Conservation (phyloP, 2,888 invertebrate genomes). For the Lysandra coridon region DNA sequence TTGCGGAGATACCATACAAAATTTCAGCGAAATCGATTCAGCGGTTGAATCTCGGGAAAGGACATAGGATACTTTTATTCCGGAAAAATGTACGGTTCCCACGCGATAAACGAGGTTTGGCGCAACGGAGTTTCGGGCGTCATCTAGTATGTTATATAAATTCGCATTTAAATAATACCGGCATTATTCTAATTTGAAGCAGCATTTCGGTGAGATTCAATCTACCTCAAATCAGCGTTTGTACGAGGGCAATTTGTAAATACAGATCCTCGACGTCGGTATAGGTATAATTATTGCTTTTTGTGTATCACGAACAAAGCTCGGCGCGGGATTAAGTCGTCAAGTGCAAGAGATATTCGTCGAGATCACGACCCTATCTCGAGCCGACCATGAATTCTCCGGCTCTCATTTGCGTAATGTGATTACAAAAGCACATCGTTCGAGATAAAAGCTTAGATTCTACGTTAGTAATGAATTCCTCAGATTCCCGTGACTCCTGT, state of each 20-base stretch:
- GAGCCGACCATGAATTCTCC: constrained; percentile 71
- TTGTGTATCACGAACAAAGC: constrained; percentile 47
- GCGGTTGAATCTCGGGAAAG: too few relatives aligned
- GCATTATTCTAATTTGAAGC: background rate
- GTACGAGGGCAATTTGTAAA: constrained; percentile 1
- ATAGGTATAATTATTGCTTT: constrained; percentile 27
- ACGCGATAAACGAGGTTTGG: too few relatives aligned
- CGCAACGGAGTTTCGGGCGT: too few relatives aligned
- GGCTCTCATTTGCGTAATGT: constrained; percentile 78
- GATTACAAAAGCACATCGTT: constrained; percentile 79
- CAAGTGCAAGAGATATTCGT: constrained; percentile 69
- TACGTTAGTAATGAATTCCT: constrained; percentile 76
- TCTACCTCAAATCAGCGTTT: constrained; percentile 4
- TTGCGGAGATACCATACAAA: too few relatives aligned
- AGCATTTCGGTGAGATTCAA: constrained; percentile 4
- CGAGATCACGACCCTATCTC: constrained; percentile 72
- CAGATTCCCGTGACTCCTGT: constrained; percentile 62
- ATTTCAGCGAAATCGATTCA: too few relatives aligned
- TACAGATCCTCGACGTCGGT: constrained; percentile 4
- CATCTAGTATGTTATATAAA: too few relatives aligned
- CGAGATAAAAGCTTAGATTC: constrained; percentile 74
- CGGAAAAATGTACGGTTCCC: too few relatives aligned
- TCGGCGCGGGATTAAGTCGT: constrained; percentile 58
- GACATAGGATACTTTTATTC: too few relatives aligned
- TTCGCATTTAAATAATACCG: background rate